phyloP scores from a whole-genome alignment of 2,797 vertebrate species.

The Arremon brunneinucha region DNA sequence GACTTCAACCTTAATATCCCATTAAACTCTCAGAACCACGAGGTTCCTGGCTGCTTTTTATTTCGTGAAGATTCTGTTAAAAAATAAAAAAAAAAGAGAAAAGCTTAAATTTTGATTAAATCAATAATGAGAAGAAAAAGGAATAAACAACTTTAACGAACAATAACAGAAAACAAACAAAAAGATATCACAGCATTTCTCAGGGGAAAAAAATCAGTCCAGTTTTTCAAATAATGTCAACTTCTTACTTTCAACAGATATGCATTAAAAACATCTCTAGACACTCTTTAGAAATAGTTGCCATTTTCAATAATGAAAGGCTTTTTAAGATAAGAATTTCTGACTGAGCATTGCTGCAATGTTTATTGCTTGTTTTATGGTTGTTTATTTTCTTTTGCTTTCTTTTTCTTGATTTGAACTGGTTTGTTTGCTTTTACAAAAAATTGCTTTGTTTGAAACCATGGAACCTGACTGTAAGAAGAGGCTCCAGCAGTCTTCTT shows the following conservation, averaged over 20 bases:
- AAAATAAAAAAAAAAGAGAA: background rate
- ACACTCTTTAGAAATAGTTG: background rate
- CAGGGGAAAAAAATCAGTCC: fast-evolving
- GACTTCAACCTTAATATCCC: background rate
- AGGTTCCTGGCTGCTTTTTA: background rate
- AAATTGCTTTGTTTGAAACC: background rate
- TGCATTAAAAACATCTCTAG: background rate
- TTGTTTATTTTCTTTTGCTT: background rate
- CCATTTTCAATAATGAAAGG: background rate
- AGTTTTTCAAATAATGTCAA: background rate
- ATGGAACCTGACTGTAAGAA: background rate
- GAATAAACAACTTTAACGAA: background rate
- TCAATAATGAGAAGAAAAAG: background rate
- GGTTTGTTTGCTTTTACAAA: background rate
- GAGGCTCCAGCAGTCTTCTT: background rate
- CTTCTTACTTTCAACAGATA: background rate
- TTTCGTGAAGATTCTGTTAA: background rate
- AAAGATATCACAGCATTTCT: background rate
- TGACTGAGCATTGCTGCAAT: background rate
- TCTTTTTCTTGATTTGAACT: background rate
- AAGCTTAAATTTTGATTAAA: background rate
- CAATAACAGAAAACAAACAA: fast-evolving
- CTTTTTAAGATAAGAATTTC: background rate
- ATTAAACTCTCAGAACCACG: background rate
- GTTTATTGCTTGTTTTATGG: background rate